Conservation (phyloP, 2,113 vertebrate genomes). For the Ophthalmolycus amberensis region DNA sequence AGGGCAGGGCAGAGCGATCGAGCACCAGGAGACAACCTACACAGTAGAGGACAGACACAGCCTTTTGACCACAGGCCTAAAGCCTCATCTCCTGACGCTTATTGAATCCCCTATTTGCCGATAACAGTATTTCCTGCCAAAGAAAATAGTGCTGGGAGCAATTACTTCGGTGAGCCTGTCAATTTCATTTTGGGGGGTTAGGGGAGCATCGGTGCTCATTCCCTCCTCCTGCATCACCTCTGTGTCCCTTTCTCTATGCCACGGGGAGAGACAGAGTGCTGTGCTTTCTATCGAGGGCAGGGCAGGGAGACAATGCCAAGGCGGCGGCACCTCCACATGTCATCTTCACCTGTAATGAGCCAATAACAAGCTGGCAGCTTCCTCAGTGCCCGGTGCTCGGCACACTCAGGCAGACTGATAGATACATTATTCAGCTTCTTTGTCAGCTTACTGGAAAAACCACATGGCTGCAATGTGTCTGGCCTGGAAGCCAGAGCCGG, state of each 20-base stretch:
- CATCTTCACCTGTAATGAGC: conserved; percentile 82
- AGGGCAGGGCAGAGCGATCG: conserved; percentile 46
- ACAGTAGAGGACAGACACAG: conserved; percentile 67
- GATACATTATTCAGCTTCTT: conserved; percentile 80
- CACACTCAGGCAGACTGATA: conserved; percentile 66
- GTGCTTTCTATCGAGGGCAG: conserved; percentile 61
- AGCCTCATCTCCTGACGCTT: conserved; percentile 81
- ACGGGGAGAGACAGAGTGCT: conserved; percentile 66
- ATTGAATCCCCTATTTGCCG: conserved; percentile 82
- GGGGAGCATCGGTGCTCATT: conserved; percentile 65
- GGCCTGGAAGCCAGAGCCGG: conserved; percentile 35
- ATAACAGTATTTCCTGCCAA: conserved; percentile 85
- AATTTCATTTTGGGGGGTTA: conserved; percentile 80
- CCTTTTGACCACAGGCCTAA: conserved; percentile 72
- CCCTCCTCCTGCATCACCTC: conserved; percentile 60
- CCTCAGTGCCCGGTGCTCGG: conserved; percentile 58
- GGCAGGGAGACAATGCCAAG: conserved; percentile 68
- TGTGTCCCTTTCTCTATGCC: conserved; percentile 55
- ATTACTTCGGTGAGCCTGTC: conserved; percentile 81
- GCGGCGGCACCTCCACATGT: conserved; percentile 73
- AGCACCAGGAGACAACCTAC: conserved; percentile 52
- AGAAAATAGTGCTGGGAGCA: conserved; percentile 83
- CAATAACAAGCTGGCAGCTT: conserved; percentile 77
- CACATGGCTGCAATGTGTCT: conserved; percentile 63
- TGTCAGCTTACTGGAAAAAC: conserved; percentile 73